Percentiles rank a stretch among this genome's conserved stretches.
Conservation (phyloP, 23 tunicate genomes). For the Styela plicata region DNA sequence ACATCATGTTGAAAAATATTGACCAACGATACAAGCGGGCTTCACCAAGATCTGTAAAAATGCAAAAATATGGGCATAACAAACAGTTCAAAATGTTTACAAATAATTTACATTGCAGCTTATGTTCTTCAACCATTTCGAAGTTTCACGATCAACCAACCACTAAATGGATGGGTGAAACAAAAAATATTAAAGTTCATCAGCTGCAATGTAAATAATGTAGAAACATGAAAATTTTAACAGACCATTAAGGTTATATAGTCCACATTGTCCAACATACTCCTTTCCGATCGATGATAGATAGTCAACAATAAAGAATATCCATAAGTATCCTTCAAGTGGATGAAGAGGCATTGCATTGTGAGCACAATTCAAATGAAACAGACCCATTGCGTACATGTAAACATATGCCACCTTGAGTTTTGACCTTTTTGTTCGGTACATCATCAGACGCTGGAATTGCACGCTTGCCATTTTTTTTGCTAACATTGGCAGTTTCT, state of each 20-base stretch:
- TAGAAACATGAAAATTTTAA: no score
- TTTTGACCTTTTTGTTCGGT: background rate
- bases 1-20: background rate
- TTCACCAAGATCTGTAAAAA: conserved; percentile 11
- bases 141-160: no score
- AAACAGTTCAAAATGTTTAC: background rate
- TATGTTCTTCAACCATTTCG: no score
- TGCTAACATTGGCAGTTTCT: background rate
- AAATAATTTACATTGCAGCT: background rate
- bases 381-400: conserved; percentile 15
- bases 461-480: background rate
- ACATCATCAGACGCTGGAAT: background rate
- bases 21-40: background rate
- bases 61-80: conserved; percentile 7
- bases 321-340: no score
- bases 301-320: no score
- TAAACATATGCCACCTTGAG: conserved; percentile 15
- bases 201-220: background rate
- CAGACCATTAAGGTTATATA: no score
- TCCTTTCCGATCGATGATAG: no score
- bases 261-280: no score
- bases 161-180: no score
- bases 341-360: conserved; percentile 6
- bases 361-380: conserved; percentile 26
- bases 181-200: background rate